These are phyloP conservation scores for Brachionus calyciflorus DNA, from an alignment of 1,140 invertebrate genomes.

Conservation along the genomic window DNA sequence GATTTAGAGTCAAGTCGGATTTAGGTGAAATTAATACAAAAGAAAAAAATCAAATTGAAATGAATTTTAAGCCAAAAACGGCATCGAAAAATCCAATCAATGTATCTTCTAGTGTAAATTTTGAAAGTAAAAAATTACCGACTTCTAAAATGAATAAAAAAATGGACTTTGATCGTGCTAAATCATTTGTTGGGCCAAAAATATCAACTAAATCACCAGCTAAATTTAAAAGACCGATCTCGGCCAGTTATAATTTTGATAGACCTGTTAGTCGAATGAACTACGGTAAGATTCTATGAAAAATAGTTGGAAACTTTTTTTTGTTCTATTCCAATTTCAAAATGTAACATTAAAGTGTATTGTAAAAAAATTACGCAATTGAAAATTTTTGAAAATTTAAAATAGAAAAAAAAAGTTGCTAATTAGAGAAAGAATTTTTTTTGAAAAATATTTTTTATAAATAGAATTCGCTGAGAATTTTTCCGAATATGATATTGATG, in stretches of 20 bases:
- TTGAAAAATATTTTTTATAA: background rate
- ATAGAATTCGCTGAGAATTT: conserved; percentile 34
- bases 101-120: background rate
- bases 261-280: background rate
- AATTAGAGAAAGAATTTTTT: no score
- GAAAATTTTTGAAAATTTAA: no score
- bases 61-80: background rate
- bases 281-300: background rate
- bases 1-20: no score
- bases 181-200: background rate
- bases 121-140: background rate
- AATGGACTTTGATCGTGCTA: background rate
- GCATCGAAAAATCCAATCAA: background rate
- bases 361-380: no score
- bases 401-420: no score
- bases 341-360: no score
- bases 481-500: conserved; percentile 39
- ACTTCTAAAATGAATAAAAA: background rate
- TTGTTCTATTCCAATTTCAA: no score
- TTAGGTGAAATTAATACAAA: no score
- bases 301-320: no score
- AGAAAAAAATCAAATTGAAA: background rate
- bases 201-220: background rate
- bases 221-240: background rate
- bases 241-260: background rate